Evolutionary conservation across 2,888 invertebrate genomes (phyloP).

Genomic region (Lasioglossum vierecki): DNA sequence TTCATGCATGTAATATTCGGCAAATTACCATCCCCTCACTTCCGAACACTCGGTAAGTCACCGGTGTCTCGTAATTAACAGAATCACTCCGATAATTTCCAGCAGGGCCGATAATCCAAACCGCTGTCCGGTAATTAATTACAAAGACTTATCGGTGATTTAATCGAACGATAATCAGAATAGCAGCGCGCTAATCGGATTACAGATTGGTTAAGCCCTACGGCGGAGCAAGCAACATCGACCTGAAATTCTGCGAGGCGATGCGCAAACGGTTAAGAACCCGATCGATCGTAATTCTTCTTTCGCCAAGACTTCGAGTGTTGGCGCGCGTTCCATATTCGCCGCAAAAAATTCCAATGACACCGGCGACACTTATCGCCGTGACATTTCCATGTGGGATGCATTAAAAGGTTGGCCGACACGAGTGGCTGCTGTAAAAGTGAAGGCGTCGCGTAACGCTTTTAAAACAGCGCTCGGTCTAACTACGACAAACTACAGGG

Average conservation of each 20-base stretch:
- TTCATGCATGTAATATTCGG: neutral
- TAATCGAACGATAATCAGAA: neutral
- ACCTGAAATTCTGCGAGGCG: neutral
- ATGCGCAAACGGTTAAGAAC: neutral
- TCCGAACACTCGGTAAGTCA: neutral
- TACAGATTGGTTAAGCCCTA: neutral
- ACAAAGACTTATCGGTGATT: neutral
- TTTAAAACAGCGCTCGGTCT: neutral
- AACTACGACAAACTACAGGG: neutral
- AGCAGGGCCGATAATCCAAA: neutral
- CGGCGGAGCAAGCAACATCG: neutral
- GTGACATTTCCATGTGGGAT: conserved; percentile 17
- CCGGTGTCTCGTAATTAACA: neutral
- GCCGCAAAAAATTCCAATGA: conserved; percentile 1
- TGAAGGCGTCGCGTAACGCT: neutral
- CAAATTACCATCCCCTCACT: neutral
- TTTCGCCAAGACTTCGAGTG: neutral
- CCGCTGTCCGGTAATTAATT: neutral
- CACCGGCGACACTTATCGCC: neutral
- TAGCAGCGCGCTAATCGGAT: neutral
- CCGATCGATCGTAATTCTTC: neutral
- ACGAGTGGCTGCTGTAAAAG: neutral
- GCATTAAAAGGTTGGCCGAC: conserved; percentile 5
- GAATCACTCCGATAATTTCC: neutral
- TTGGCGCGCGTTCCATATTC: conserved; percentile 1